Percentiles rank a stretch among this genome's conserved stretches.
These are phyloP conservation scores for Lepidochrysops patricia DNA, from an alignment of 2,888 invertebrate species.

Conservation along the genomic window DNA sequence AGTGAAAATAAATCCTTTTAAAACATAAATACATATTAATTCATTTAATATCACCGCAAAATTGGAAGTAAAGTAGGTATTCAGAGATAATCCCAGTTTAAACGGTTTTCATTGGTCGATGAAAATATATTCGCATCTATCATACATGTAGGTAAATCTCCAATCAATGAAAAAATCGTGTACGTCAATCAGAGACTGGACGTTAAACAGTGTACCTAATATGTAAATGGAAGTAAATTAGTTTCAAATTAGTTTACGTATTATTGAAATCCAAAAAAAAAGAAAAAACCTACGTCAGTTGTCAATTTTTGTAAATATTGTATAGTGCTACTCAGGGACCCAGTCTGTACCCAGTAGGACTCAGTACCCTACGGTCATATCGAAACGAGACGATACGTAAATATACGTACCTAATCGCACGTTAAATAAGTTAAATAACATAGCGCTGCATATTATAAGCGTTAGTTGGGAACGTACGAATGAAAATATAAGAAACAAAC, in stretches of 20 bases:
- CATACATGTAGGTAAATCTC: slow-evolving; percentile 5
- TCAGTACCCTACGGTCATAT: no score
- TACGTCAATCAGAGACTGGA: not conserved
- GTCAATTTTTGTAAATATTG: not conserved
- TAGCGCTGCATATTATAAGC: no score
- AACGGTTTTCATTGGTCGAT: not conserved
- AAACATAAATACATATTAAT: not conserved
- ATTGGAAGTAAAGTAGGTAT: not conserved
- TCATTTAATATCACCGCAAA: not conserved
- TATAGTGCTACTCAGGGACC: no score
- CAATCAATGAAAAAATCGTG: slow-evolving; percentile 11
- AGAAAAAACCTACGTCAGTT: not conserved
- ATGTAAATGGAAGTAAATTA: not conserved
- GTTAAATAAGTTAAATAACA: no score
- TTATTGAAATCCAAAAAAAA: not conserved
- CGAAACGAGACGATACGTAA: no score
- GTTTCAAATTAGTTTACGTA: not conserved
- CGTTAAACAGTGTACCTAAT: not conserved
- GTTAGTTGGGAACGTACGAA: not conserved
- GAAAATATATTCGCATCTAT: slow-evolving; percentile 5
- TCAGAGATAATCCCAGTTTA: slow-evolving; percentile 2
- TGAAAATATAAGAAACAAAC: not conserved
- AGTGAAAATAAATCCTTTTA: no score
- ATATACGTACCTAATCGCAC: no score
- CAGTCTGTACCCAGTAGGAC: no score